These are phyloP conservation scores for Synanthedon tipuliformis DNA, from an alignment of 2,888 invertebrate genomes.

Conservation along the genomic window DNA sequence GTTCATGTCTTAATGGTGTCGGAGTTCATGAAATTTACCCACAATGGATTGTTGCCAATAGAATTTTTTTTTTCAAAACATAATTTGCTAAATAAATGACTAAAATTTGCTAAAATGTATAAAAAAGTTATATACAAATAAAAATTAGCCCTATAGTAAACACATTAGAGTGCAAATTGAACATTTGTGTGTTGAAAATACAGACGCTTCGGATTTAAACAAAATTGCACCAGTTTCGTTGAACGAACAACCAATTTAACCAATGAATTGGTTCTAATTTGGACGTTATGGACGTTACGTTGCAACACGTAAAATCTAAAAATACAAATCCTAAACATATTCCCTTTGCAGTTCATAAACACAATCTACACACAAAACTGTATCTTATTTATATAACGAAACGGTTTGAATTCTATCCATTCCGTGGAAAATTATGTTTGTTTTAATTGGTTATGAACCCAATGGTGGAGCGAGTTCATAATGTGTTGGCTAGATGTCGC, in stretches of 20 bases:
- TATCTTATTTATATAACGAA: neutral
- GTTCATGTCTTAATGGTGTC: no score
- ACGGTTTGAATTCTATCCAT: neutral
- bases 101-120: no score
- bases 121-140: no score
- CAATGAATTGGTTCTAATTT: slow-evolving; percentile 8
- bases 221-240: neutral
- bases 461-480: slow-evolving; percentile 29
- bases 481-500: slow-evolving; percentile 45
- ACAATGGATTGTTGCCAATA: no score
- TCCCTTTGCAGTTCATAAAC: neutral
- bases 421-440: slow-evolving; percentile 4
- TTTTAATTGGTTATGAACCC: slow-evolving; percentile 13
- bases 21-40: no score
- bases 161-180: no score
- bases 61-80: no score
- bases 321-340: slow-evolving; percentile 7
- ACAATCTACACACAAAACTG: neutral
- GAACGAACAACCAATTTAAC: neutral
- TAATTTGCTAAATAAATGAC: no score
- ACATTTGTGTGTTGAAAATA: no score
- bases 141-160: no score
- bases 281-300: slow-evolving; percentile 7
- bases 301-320: slow-evolving; percentile 9
- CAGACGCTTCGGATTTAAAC: no score